phyloP scores from a whole-genome alignment of 2,797 vertebrate species.

The Onychomys leucogaster region DNA sequence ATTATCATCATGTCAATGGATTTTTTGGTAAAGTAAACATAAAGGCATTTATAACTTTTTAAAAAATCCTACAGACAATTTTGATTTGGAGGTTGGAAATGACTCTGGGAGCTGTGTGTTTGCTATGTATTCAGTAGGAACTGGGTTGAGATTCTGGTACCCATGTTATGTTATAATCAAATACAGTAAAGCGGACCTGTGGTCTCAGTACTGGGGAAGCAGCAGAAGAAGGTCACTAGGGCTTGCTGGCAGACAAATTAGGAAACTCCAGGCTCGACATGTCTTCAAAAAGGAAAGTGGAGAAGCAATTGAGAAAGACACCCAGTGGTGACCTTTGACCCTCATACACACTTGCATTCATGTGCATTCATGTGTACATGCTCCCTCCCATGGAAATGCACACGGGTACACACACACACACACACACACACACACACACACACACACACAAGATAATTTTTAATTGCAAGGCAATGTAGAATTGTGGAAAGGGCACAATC shows the following conservation, averaged over 20 bases:
- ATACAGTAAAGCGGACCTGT: not conserved
- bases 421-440: not conserved
- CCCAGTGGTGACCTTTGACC: not conserved
- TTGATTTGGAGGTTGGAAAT: not conserved
- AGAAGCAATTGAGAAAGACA: not conserved
- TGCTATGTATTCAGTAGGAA: not conserved
- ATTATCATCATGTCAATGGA: not conserved
- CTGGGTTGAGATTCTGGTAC: not conserved
- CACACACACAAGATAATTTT: not conserved
- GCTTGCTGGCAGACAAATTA: not conserved
- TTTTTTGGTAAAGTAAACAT: not conserved
- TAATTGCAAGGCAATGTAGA: conserved; percentile 14
- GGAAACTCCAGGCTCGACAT: not conserved
- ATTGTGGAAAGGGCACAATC: conserved; percentile 1
- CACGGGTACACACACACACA: not conserved
- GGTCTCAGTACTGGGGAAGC: not conserved
- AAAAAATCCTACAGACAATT: not conserved
- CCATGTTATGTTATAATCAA: not conserved
- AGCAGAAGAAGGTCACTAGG: not conserved
- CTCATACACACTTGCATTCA: not conserved
- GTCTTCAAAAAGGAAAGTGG: not conserved
- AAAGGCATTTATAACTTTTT: not conserved
- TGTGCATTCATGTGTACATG: not conserved
- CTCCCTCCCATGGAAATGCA: not conserved
- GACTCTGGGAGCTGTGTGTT: not conserved